Evolutionary conservation across 2,888 invertebrate species (phyloP).

Genomic region (Hirtodrosophila duncani): DNA sequence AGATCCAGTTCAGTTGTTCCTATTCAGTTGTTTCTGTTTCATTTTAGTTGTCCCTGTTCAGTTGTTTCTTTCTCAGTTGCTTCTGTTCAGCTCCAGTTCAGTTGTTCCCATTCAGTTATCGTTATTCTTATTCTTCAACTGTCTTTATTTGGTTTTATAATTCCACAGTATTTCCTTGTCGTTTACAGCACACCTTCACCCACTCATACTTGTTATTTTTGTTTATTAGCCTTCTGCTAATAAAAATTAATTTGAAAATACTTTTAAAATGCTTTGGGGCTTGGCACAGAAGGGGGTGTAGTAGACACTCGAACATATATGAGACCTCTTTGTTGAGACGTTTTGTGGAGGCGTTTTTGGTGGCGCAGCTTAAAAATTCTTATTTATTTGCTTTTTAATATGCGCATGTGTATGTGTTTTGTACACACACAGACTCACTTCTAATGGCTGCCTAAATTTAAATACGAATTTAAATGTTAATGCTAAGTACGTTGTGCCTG

Average conservation of each 20-base stretch:
- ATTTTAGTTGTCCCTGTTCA: too few species aligned
- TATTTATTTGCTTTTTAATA: slow-evolving; percentile 68
- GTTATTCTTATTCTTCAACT: too few species aligned
- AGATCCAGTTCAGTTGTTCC: too few species aligned
- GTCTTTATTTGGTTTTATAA: too few species aligned
- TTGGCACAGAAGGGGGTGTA: slow-evolving; percentile 26
- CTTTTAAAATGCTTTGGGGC: slow-evolving; percentile 62
- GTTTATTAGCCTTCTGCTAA: slow-evolving; percentile 66
- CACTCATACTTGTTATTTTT: slow-evolving; percentile 43
- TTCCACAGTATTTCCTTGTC: too few species aligned
- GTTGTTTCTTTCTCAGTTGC: too few species aligned
- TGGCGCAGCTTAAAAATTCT: slow-evolving; percentile 54
- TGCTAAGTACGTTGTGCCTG: slow-evolving; percentile 45
- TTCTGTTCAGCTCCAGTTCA: too few species aligned
- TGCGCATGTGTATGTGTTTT: slow-evolving; percentile 43
- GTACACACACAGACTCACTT: too few species aligned
- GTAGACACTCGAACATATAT: too few species aligned
- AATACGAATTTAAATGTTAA: slow-evolving; percentile 40
- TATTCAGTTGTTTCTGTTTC: too few species aligned
- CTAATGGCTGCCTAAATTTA: slow-evolving; percentile 17
- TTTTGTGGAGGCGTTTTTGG: slow-evolving; percentile 5
- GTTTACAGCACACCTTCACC: too few species aligned
- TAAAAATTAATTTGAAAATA: slow-evolving; percentile 73
- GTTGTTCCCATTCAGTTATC: too few species aligned
- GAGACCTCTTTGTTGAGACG: background rate